These are phyloP conservation scores for Drosophila sp. DNA, from an alignment of 1,140 invertebrate genomes.

Conservation along the genomic window DNA sequence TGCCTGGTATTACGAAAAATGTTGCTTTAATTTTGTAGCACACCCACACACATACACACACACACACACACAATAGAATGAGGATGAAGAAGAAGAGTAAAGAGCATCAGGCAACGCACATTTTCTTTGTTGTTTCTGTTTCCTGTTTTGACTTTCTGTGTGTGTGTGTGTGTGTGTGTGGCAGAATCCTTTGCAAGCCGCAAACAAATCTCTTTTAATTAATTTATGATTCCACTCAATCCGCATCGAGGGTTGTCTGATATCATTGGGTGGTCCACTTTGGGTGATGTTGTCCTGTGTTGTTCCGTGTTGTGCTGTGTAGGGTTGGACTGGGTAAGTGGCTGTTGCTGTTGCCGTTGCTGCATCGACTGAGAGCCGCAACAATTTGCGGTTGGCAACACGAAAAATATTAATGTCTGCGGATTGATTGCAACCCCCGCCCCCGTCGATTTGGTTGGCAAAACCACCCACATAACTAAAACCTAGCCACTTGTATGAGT, in stretches of 20 bases:
- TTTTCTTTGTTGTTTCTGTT: constrained; percentile 68
- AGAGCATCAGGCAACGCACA: constrained; percentile 60
- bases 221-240: constrained; percentile 84
- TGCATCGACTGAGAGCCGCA: constrained; percentile 57
- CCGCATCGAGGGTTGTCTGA: constrained; percentile 77
- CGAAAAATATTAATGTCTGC: constrained; percentile 83
- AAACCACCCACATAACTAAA: constrained; percentile 41
- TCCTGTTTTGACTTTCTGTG: constrained; percentile 50
- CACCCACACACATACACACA: constrained; percentile 37
- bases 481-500: constrained; percentile 72
- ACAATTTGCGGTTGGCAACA: constrained; percentile 82
- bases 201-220: constrained; percentile 84
- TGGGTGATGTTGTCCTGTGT: neutral
- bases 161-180: constrained; percentile 39
- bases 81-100: constrained; percentile 18
- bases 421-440: constrained; percentile 73
- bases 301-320: neutral
- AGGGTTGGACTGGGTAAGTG: constrained; percentile 21
- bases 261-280: constrained; percentile 29
- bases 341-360: constrained; percentile 15
- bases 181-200: constrained; percentile 81
- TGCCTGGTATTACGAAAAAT: constrained; percentile 80
- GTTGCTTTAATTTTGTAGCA: constrained; percentile 79
- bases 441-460: neutral
- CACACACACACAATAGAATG: neutral